These are phyloP conservation scores for Leptodactylus fallax DNA, from an alignment of 2,797 vertebrate species.

Conservation along the genomic window DNA sequence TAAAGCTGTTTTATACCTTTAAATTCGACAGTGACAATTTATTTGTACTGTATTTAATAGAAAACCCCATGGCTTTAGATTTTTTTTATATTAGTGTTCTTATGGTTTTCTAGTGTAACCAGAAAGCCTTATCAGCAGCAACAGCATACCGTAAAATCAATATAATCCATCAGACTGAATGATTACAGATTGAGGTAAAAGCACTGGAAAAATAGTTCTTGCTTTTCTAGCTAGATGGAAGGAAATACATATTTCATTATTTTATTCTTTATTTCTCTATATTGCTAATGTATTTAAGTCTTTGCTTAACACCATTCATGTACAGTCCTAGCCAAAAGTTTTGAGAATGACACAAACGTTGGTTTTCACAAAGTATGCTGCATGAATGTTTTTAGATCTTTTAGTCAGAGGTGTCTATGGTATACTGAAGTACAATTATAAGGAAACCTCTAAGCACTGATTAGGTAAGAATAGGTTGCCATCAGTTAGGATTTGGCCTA, in stretches of 20 bases:
- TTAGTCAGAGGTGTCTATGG: too few relatives aligned
- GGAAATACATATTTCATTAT: not conserved
- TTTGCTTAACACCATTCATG: not conserved
- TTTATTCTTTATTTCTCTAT: not conserved
- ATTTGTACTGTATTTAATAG: not conserved
- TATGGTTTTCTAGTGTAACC: not conserved
- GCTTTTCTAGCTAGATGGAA: constrained; percentile 39
- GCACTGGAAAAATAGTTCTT: constrained; percentile 24
- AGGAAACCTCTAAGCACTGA: too few relatives aligned
- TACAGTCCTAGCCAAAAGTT: not conserved
- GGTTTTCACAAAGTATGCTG: too few relatives aligned
- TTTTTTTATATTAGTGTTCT: not conserved
- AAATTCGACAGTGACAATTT: not conserved
- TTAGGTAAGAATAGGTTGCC: too few relatives aligned
- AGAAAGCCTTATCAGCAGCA: constrained; percentile 1
- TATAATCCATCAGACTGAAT: not conserved
- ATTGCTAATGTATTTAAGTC: not conserved
- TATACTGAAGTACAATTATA: too few relatives aligned
- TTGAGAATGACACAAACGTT: too few relatives aligned
- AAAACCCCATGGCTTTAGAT: not conserved
- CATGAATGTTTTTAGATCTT: too few relatives aligned
- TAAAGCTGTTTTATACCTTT: not conserved
- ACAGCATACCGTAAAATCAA: not conserved
- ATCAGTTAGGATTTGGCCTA: too few relatives aligned
- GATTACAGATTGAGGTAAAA: not conserved